Base-by-base conservation (phyloP, 2,888 invertebrate species). In the Lutraria lutraria region DNA sequence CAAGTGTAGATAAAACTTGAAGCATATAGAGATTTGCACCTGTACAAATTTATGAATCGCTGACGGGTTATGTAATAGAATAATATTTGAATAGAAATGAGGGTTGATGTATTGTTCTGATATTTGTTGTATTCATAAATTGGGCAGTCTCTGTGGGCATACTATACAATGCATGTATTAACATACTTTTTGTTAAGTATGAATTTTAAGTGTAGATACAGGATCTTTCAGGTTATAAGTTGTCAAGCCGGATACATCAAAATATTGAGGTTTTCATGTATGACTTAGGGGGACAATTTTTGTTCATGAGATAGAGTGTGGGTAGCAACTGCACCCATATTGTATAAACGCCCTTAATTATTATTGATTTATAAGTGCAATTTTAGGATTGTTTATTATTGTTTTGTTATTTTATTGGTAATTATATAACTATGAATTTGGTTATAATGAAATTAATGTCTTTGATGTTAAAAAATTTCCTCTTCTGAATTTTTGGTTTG, bases 1-100 rank as follows among this genome's bases (percentile, higher is more conserved):
- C 16, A 76, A 76, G 31, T 76, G 19, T 76, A 76, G 76, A 76
- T 76, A 76, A 76, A 76, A 16, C 31, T 31, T 29, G 72, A 4
- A 43, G 16, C 21, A 52, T 76, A 52, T 83, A 76, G 83, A 52
- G 63, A 53, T 82, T 88, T 88, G 88, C 88, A 88, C 88, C 88
- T 88, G 85, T 88, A 54, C 53, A 81, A 81, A 34, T 81, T 81
- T 54, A 81, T 52, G 76, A 76, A 76, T 76, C 29, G 76, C 15
- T 31, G 76, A 76, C 76, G 25, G 76, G 76, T 76, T 76, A 76
- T 76, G 76, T 25, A 76, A 34, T 76, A 34, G 76, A 76, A 76
- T 76, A 16, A 31, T 76, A 34, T 34, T 76, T 76, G 76, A 76
- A 76, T 25, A 68, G 63, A 68, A n/a, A 12, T 68, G 63, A 25